Base-by-base conservation (phyloP, 2,797 vertebrate species). In the Arnoldichthys spilopterus region DNA sequence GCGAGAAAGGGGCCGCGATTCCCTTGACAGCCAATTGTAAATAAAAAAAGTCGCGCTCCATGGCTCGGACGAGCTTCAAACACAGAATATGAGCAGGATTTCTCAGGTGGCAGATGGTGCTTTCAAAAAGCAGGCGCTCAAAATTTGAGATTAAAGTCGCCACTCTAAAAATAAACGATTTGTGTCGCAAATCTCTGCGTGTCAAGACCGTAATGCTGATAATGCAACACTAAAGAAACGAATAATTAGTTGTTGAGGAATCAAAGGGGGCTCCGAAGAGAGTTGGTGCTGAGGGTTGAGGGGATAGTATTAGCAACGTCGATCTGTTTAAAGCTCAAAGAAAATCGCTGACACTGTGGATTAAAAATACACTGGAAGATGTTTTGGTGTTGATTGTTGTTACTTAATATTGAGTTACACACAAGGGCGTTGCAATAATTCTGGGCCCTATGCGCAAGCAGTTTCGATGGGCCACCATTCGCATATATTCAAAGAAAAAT, bases 121-220 rank as follows among this genome's bases (percentile, higher is more conserved):
- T 74, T 90, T 85, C 82, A 90, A 82, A 76, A 78, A 86, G 82
- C 76, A 79, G 86, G 86, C 69, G 83, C 89, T 89, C 84, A 78
- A 88, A 86, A 90, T 89, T 90, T 89, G 85, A 89, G 86, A 91
- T 90, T 74, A 92, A 87, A 89, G 77, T 75, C 76, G 30, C 85
- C 85, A 61, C 40, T 86, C 87, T 88, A 91, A 88, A 91, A 91
- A 92, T 92, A 92, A 86, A 78, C 64, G 67, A 74, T 70, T 69
- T 69, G 6, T 51, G 47, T 34, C 66, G 53, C 76, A 45, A 78
- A 79, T 85, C 76, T 30, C 18, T 74, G 79, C 63, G 80, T 77
- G 86, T 87, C 85, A 78, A 59, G 59, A 72, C 24, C 78, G 22
- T 84, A 69, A 76, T 56, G 34, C 20, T 79, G 71, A 84, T 88